These are phyloP conservation scores for Cardiocondyla obscurior DNA, from an alignment of 1,140 invertebrate genomes.

Conservation along the genomic window DNA sequence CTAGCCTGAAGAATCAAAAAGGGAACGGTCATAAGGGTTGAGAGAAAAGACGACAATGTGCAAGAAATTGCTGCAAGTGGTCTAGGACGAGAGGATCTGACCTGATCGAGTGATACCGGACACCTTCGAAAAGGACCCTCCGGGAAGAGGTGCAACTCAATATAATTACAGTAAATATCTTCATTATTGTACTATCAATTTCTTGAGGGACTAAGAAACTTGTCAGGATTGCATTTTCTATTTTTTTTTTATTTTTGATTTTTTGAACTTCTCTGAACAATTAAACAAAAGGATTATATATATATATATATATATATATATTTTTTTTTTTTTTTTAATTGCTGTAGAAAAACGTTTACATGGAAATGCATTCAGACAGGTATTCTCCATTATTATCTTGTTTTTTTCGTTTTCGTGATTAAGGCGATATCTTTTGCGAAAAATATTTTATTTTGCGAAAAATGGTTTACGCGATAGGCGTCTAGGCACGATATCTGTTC, in stretches of 20 bases:
- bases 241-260: background rate
- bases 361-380: background rate
- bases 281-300: background rate
- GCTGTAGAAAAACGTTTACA: background rate
- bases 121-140: background rate
- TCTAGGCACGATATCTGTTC: background rate
- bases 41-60: slow-evolving; percentile 53
- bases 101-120: background rate
- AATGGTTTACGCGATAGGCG: background rate
- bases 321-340: too few species aligned
- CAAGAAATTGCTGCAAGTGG: slow-evolving; percentile 26
- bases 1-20: background rate
- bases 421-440: background rate
- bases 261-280: background rate
- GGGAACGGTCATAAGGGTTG: background rate
- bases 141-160: background rate
- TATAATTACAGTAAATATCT: slow-evolving; percentile 46
- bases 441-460: background rate
- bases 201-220: background rate
- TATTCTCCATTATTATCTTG: background rate
- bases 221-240: background rate
- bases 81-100: slow-evolving; percentile 40
- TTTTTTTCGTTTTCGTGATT: background rate
- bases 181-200: background rate
- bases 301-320: too few species aligned